Percentiles rank a stretch among this genome's conserved stretches.
Conservation (phyloP, 2,888 invertebrate genomes). For the Physocephala rufipes region DNA sequence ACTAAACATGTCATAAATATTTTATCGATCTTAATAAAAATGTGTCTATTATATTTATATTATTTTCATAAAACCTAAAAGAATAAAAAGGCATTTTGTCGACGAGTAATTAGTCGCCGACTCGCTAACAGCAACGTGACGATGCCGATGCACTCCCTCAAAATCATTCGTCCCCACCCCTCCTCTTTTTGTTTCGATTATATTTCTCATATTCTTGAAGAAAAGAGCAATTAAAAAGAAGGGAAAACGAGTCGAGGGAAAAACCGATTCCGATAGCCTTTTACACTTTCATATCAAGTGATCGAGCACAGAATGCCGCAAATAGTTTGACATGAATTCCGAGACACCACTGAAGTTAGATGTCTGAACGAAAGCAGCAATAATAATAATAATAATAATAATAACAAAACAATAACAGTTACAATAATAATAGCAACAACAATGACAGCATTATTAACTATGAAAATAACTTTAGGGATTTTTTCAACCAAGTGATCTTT, state of each 20-base stretch:
- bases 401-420: background rate
- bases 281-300: constrained; percentile 27
- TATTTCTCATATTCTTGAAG: too few species aligned
- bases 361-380: background rate
- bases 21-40: constrained; percentile 6
- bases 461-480: background rate
- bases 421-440: background rate
- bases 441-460: background rate
- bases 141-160: background rate
- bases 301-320: constrained; percentile 25
- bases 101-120: constrained; percentile 23
- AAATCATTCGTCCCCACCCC: background rate
- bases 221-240: background rate
- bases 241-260: background rate
- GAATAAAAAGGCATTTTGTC: background rate
- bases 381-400: background rate
- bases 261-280: constrained; percentile 33
- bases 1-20: constrained; percentile 28
- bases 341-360: background rate
- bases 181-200: background rate
- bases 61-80: background rate
- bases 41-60: background rate
- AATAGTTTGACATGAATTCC: constrained; percentile 26
- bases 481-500: constrained; percentile 33
- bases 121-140: background rate